Base-by-base conservation (phyloP, 2,113 vertebrate genomes). In the Muscicapa adusta region DNA sequence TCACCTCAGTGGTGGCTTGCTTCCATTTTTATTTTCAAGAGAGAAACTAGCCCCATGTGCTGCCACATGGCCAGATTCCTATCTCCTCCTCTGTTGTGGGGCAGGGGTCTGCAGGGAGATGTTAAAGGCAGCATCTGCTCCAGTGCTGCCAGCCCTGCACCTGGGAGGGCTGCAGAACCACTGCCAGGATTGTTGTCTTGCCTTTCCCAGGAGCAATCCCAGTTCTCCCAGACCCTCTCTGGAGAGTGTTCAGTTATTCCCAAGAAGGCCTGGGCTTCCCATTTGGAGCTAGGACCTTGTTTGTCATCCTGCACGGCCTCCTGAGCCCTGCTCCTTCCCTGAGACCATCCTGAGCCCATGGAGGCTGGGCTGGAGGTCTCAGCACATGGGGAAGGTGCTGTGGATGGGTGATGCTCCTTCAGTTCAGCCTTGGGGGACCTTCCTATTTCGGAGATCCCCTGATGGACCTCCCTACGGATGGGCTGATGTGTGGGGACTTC, bases 21-120 rank as follows among this genome's bases (percentile, higher is more conserved):
- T 94, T 18, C 31, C 6, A 11, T 60, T 63, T 72, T 78, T 60
- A 8, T 48, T 90, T 81, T n/a, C 58, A 71, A 60, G 51, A 45
- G 22, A 47, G 23, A 65, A 83, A 22, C 42, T 11, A n/a, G 13
- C n/a, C n/a, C 34, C 2, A 2, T 0, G 2, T 58, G 38, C 33
- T 92, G 56, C 28, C 22, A 18, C 50, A 22, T 8, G 5, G 4
- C 50, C 73, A 3, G 1, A 11, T 29, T 33, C 47, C 54, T 17
- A 0, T 45, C 16, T 29, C 26, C 9, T 7, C 34, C 24, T 74
- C 54, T 33, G 34, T 9, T 4, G 22, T 48, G 29, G 47, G 40
- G 20, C 42, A 16, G 5, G 3, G 42, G 36, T n/a, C 63, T 72
- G 31, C 1, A 12, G 43, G 92, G 38, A 60, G 60, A 29, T 43